These are phyloP conservation scores for Zonitis immaculata DNA, from an alignment of 2,888 invertebrate species.

Conservation along the genomic window DNA sequence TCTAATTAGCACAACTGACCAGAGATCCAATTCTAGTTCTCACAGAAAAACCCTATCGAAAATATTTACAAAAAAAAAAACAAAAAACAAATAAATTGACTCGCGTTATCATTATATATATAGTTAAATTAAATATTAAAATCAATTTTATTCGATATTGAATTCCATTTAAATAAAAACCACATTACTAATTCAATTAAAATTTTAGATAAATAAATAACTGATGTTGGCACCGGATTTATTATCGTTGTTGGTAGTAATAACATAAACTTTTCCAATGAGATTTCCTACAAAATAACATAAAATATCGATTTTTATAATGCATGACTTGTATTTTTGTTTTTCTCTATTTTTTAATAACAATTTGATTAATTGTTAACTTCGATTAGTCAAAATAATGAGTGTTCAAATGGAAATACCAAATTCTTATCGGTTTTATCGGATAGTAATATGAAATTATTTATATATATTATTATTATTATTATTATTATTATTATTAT, in stretches of 20 bases:
- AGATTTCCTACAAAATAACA: not conserved
- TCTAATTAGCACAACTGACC: not conserved
- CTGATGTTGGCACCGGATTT: not conserved
- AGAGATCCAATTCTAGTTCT: not conserved
- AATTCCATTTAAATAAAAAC: not conserved
- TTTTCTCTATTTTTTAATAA: no score
- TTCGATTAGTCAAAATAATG: not conserved
- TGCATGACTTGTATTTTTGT: no score
- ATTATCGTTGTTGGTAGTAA: not conserved
- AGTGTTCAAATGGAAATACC: slow-evolving; percentile 6
- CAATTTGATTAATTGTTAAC: not conserved
- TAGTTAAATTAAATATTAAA: not conserved
- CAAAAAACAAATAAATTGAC: no score
- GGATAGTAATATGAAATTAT: slow-evolving; percentile 20
- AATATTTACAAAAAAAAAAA: no score
- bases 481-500: no score
- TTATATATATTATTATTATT: no score
- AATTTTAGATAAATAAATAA: not conserved
- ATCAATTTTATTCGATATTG: not conserved
- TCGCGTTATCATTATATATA: no score
- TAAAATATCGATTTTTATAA: not conserved
- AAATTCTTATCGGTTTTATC: slow-evolving; percentile 10
- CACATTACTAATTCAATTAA: not conserved
- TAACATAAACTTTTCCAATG: not conserved
- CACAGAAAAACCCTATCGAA: not conserved